A percentile compares a stretch with the other conserved stretches of the same genome.
Conservation (phyloP, 2,888 invertebrate species). For the Oxytorus armatus region DNA sequence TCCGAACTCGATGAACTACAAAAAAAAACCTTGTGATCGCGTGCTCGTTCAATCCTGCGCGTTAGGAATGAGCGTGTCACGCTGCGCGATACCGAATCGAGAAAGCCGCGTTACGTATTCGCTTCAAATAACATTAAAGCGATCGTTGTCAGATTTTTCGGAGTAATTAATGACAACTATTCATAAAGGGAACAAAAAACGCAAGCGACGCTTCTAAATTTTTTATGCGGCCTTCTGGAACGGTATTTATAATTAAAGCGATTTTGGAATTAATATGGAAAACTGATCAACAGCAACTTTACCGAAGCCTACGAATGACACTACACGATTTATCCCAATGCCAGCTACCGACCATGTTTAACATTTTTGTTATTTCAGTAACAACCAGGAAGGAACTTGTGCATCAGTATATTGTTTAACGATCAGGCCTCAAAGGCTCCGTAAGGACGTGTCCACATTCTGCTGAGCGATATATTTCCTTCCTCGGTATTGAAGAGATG, state of each 20-base stretch:
- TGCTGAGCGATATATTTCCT: slow-evolving; percentile 57
- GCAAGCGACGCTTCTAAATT: too few species aligned
- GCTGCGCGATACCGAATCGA: slow-evolving; percentile 58
- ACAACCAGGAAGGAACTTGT: slow-evolving; percentile 74
- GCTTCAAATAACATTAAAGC: background rate
- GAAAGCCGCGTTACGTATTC: slow-evolving; percentile 33
- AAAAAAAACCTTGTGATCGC: slow-evolving; percentile 11
- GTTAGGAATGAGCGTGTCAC: slow-evolving; percentile 73
- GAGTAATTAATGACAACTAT: too few species aligned
- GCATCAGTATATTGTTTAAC: slow-evolving; percentile 43
- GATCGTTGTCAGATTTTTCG: too few species aligned
- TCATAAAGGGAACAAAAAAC: too few species aligned
- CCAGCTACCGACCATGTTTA: slow-evolving; percentile 61
- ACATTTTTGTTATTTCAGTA: slow-evolving; percentile 68
- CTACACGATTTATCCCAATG: slow-evolving; percentile 49
- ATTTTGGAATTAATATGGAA: slow-evolving; percentile 68
- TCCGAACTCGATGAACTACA: slow-evolving; percentile 14
- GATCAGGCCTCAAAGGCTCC: slow-evolving; percentile 8
- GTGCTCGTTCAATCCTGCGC: slow-evolving; percentile 78
- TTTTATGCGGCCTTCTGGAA: slow-evolving; percentile 45
- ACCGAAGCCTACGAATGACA: slow-evolving; percentile 66
- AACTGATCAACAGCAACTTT: slow-evolving; percentile 78
- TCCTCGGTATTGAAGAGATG: slow-evolving; percentile 51
- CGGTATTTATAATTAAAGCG: slow-evolving; percentile 27
- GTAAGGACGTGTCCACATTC: slow-evolving; percentile 14